Base-by-base conservation (phyloP, 2,113 vertebrate genomes). In the Aphyosemion australe region DNA sequence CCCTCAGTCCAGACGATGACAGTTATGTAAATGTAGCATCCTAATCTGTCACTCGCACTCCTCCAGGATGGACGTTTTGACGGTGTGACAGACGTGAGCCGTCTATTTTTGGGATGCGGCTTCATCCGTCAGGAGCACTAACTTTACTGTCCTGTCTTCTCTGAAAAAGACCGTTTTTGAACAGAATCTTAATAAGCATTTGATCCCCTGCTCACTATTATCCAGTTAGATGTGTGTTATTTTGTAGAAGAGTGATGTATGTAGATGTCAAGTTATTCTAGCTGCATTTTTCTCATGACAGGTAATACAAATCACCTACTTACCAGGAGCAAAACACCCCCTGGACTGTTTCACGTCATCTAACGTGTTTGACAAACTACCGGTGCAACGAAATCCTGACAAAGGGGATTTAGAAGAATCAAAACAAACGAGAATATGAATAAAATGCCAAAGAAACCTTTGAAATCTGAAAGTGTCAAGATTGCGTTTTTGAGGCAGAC, bases 11-110 rank as follows among this genome's bases (percentile, higher is more conserved):
- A 66, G 66, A 72, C 72, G 52, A 65, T 86, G 80, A 76, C 82
- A 78, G 77, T 79, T 86, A 84, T 86, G 77, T 56, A 86, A 86
- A 83, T 83, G 72, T 48, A 12, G 64, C 41, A 4, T 82, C 84
- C 78, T 85, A 75, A 86, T 88, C 73, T 79, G 84, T 85, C 82
- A 87, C 73, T 60, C 59, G 53, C 69, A 51, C 66, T 82, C 59
- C 56, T 63, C 26, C 42, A 62, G 43, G 78, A 82, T 73, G 81
- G 78, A 85, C 80, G 56, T 74, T 85, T 74, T 87, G 82, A 88
- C 82, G 82, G 63, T 50, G 58, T 80, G 82, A 85, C 82, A 86
- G 78, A 69, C 63, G 68, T 61, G 54, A 79, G 68, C 69, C 63
- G 53, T 78, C 77, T 78, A 82, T 86, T 87, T 87, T 69, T 56